Base-by-base conservation (phyloP, 2,113 vertebrate species). In the Thunnus maccoyii region DNA sequence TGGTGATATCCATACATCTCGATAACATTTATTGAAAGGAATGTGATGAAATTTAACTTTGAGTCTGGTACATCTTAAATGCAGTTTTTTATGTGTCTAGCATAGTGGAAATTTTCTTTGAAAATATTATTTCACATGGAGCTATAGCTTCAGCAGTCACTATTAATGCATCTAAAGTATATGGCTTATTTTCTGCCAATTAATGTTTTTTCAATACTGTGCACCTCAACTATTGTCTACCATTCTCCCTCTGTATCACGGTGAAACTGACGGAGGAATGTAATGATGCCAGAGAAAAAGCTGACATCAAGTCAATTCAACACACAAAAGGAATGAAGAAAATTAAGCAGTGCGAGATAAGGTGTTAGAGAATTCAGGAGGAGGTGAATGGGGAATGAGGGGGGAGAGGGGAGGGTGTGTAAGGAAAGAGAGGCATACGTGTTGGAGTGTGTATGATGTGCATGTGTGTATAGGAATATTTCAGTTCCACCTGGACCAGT, bases 281-380 rank as follows among this genome's bases (percentile, higher is more conserved):
- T 25, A 58, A 78, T 32, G 67, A 46, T 20, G 30, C 71, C 2
- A 47, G 18, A 61, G 62, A 52, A 82, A 72, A 77, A 11, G 54
- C 72, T 77, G 69, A 80, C 68, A 83, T 78, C 50, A 56, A 9
- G 17, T 79, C 80, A 55, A n/a, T 68, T 71, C 9, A 61, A 67
- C 82, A 50, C 32, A 76, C 41, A 69, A 50, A 85, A 51, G 27
- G 27, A 79, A 72, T 58, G 47, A 72, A 79, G 67, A 41, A 44
- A 22, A 61, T 46, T 32, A 76, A 60, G 30, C n/a, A 14, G 30
- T 11, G 22, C 25, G 50, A 50, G 73, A 67, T 76, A 47, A 54
- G 22, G 57, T 14, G 30, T 12, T 41, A 55, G 41, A 78, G 50
- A 15, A 70, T 62, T 57, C 56, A 16, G 20, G 5, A 15, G 50